Evolutionary conservation across 2,888 invertebrate genomes (phyloP), one percentile per base, ranked within the genome.

Genomic region (Caenorhabditis imperialis): DNA sequence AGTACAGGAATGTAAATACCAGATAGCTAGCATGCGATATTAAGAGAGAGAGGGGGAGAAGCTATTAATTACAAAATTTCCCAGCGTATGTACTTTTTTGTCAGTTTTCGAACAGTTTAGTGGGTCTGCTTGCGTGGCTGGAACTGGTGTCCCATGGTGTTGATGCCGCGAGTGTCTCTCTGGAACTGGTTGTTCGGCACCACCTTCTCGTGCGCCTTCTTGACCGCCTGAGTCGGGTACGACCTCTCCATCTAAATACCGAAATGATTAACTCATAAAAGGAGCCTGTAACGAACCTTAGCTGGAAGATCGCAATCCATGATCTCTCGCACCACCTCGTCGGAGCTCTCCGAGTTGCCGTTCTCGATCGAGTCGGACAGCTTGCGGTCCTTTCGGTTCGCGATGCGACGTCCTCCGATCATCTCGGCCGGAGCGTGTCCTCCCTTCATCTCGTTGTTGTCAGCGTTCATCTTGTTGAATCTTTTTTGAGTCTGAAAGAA

Each of bases 161-260:
- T 61, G 23, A 16, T 27, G 23, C 37, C 62, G 40, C 58, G 62
- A 25, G 30, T 53, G 22, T 30, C 40, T 10, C 50, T 42, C n/a
- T 37, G 22, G 30, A 27, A 33, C 27, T 74, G 75, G 40, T 62
- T 44, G 10, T 60, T 50, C 42, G 82, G 80, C 27, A 67, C n/a
- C 23, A 79, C 73, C 72, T 81, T 81, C 35, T 82, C 77, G 60
- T 82, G 81, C 18, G 38, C 63, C n/a, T 62, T 50, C 37, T 65
- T 67, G n/a, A 82, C 81, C 10, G 81, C 72, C 2, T 48, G 70
- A 3, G 79, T 79, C 44, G 82, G 82, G 53, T 82, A 82, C 47
- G 70, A 70, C 37, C 53, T 63, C 35, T 81, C 79, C 72, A 79
- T 74, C 80, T 81, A 61, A 76, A 70, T 14, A 16, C 8, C 30